phyloP scores from a whole-genome alignment of 2,797 vertebrate species.

The Anisognathus igniventris region DNA sequence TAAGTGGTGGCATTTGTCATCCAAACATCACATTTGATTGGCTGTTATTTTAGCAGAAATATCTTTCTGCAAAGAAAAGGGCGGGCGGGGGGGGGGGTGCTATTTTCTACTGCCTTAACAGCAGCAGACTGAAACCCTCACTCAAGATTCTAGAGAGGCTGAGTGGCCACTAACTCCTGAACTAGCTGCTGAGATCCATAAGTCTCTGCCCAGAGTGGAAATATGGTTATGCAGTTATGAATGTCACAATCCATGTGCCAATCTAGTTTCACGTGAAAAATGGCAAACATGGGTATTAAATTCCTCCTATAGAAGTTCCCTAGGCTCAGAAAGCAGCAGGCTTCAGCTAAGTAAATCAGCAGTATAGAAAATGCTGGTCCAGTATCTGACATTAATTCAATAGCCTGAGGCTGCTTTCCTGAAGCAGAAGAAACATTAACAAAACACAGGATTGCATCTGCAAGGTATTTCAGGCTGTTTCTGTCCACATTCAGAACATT shows the following conservation, averaged over 20 bases:
- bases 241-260: background rate
- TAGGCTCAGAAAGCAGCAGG: background rate
- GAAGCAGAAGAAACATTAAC: background rate
- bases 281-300: background rate
- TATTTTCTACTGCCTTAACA: background rate
- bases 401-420: background rate
- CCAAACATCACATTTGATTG: background rate
- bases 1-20: background rate
- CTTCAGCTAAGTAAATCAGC: background rate
- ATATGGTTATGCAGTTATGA: background rate
- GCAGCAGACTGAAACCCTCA: background rate
- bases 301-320: background rate
- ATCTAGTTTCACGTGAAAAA: background rate
- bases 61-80: background rate
- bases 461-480: background rate
- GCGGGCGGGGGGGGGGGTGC: rapidly evolving
- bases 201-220: background rate
- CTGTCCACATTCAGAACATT: background rate
- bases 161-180: background rate
- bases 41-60: background rate
- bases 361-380: background rate
- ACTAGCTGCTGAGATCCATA: background rate
- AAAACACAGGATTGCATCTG: background rate
- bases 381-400: background rate
- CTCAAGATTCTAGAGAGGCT: background rate